Conservation (phyloP, 2,113 vertebrate species). For the Solea senegalensis region DNA sequence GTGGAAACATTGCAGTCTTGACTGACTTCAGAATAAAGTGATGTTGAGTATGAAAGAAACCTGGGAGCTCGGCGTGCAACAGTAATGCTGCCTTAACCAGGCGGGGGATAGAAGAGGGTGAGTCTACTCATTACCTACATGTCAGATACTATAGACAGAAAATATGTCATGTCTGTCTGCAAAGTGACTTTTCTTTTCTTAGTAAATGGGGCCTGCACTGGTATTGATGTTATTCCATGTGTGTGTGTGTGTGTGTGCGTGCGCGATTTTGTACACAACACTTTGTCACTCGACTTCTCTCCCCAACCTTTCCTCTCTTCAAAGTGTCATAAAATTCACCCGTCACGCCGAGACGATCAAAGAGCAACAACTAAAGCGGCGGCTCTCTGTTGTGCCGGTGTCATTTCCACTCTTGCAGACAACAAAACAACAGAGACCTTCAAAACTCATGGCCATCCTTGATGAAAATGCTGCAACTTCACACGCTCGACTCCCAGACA, state of each 20-base stretch:
- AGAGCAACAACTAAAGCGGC: slow-evolving; percentile 53
- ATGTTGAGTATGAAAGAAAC: slow-evolving; percentile 15
- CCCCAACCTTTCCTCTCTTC: slow-evolving; percentile 65
- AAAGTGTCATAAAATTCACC: slow-evolving; percentile 67
- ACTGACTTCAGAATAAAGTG: slow-evolving; percentile 24
- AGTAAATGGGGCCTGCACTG: slow-evolving; percentile 18
- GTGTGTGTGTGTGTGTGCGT: slow-evolving; percentile 7
- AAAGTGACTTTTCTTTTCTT: slow-evolving; percentile 58
- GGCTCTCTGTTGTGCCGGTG: slow-evolving; percentile 58
- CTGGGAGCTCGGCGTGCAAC: slow-evolving; percentile 9
- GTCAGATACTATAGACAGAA: not conserved
- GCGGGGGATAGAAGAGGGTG: not conserved
- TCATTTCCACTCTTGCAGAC: slow-evolving; percentile 57
- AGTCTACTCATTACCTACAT: not conserved
- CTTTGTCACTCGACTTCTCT: slow-evolving; percentile 34
- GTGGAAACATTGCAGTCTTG: not conserved
- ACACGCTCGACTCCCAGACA: slow-evolving; percentile 1
- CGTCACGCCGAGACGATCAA: slow-evolving; percentile 64
- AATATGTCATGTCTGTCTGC: slow-evolving; percentile 16
- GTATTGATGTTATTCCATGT: slow-evolving; percentile 44
- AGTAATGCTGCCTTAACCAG: not conserved
- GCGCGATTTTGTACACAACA: slow-evolving; percentile 16
- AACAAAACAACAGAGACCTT: slow-evolving; percentile 53
- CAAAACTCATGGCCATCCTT: slow-evolving; percentile 34
- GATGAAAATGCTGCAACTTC: slow-evolving; percentile 34